Percentiles rank a stretch among this genome's conserved stretches.
These are phyloP conservation scores for Muntiacus muntjak DNA, from an alignment of 2,113 vertebrate genomes.

Conservation along the genomic window DNA sequence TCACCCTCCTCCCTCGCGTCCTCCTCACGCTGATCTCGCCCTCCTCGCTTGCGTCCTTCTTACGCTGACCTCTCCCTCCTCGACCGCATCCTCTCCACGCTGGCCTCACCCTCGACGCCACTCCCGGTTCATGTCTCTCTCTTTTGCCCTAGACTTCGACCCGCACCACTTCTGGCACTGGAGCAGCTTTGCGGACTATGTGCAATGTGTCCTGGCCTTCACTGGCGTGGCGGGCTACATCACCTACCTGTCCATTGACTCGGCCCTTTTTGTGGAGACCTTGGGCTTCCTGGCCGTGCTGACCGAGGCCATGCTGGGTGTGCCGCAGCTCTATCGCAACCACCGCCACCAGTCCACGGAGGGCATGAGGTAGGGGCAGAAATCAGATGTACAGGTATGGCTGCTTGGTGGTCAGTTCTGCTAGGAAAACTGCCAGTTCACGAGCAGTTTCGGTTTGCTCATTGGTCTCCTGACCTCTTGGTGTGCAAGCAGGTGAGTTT, in stretches of 20 bases:
- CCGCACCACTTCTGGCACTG: conserved; percentile 95
- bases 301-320: conserved; percentile 94
- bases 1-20: rapidly evolving
- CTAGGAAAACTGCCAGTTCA: background rate
- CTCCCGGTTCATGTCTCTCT: rapidly evolving
- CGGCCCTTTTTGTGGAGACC: conserved; percentile 89
- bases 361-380: conserved; percentile 93
- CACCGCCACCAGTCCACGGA: conserved; percentile 93
- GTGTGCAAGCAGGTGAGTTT: rapidly evolving
- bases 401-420: rapidly evolving
- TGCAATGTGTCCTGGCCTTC: conserved; percentile 94
- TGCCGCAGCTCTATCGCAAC: conserved; percentile 95
- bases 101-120: rapidly evolving
- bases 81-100: background rate
- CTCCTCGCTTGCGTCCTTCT: background rate
- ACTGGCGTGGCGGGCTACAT: conserved; percentile 88
- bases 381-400: rapidly evolving
- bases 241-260: conserved; percentile 96
- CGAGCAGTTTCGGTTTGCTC: background rate
- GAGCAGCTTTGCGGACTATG: conserved; percentile 93
- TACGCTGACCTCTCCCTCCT: no score
- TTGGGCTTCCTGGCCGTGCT: conserved; percentile 96
- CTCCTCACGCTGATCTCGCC: background rate
- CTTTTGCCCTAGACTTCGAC: conserved; percentile 89
- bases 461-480: background rate